phyloP scores from a whole-genome alignment of 30 jellyfish, hydroid and myxozoan species.

The Nemopilema nomurai region DNA sequence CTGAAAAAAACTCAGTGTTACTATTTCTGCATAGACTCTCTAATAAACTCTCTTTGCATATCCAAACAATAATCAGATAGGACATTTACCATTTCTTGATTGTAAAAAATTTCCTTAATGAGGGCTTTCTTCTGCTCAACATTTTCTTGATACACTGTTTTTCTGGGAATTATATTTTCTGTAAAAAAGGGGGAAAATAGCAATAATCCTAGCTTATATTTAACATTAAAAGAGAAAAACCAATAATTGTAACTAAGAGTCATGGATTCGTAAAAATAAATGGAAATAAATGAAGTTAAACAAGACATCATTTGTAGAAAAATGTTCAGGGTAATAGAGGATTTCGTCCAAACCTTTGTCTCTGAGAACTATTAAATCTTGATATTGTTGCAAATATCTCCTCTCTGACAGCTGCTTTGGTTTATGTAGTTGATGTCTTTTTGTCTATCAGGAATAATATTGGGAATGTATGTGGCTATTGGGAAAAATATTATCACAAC shows the following conservation, averaged over 20 bases:
- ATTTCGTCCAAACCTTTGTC: conserved; percentile 53
- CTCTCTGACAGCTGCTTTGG: conserved; percentile 79
- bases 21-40: too few relatives aligned
- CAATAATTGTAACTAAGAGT: too few relatives aligned
- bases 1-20: too few relatives aligned
- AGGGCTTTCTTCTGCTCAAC: conserved; percentile 77
- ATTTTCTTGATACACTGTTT: conserved; percentile 37
- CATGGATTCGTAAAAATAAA: too few relatives aligned
- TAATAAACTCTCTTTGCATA: neutral
- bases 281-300: too few relatives aligned
- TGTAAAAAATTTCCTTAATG: conserved; percentile 77
- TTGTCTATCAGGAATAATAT: conserved; percentile 24
- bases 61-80: neutral
- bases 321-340: too few relatives aligned
- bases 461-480: too few relatives aligned
- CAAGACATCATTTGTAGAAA: too few relatives aligned
- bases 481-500: too few relatives aligned
- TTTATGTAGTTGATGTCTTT: conserved; percentile 73
- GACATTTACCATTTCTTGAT: conserved; percentile 90
- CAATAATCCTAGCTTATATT: too few relatives aligned
- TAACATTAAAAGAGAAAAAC: too few relatives aligned
- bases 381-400: conserved; percentile 41
- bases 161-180: conserved; percentile 50
- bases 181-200: neutral
- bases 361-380: conserved; percentile 43